These are phyloP conservation scores for Himalopsyche anomala DNA, from an alignment of 2,888 invertebrate species.

Conservation along the genomic window DNA sequence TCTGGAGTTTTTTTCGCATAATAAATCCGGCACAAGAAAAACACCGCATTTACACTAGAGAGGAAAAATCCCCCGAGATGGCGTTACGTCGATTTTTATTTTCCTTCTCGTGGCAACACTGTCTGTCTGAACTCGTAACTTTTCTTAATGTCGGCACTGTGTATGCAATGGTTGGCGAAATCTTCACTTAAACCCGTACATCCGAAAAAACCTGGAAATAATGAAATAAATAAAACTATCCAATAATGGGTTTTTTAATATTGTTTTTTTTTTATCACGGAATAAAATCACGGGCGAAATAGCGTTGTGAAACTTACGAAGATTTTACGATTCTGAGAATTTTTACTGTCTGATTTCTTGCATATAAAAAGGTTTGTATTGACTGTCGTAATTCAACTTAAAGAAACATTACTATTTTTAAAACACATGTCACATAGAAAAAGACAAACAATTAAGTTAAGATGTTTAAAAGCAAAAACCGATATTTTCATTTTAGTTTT, in stretches of 20 bases:
- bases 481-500: too few species aligned
- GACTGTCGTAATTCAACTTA: too few species aligned
- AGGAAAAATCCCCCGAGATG: slow-evolving; percentile 22
- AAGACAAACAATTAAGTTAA: too few species aligned
- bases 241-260: neutral
- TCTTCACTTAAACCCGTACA: neutral
- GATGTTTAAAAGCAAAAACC: too few species aligned
- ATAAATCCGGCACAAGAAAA: slow-evolving; percentile 35
- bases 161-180: slow-evolving; percentile 17
- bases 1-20: slow-evolving; percentile 16
- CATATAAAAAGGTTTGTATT: too few species aligned
- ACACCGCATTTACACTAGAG: neutral
- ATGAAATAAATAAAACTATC: slow-evolving; percentile 31
- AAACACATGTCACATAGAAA: too few species aligned
- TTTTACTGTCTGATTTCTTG: too few species aligned
- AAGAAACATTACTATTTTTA: too few species aligned
- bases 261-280: neutral
- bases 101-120: slow-evolving; percentile 13
- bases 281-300: too few species aligned
- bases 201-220: slow-evolving; percentile 34
- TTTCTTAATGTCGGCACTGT: slow-evolving; percentile 4
- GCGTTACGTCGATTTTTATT: slow-evolving; percentile 35
- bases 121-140: slow-evolving; percentile 35
- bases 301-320: too few species aligned
- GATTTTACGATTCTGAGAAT: too few species aligned